A percentile compares a stretch with the other conserved stretches of the same genome.
These are phyloP conservation scores for Caenorhabditis parvicauda DNA, from an alignment of 2,888 invertebrate species.

Conservation along the genomic window DNA sequence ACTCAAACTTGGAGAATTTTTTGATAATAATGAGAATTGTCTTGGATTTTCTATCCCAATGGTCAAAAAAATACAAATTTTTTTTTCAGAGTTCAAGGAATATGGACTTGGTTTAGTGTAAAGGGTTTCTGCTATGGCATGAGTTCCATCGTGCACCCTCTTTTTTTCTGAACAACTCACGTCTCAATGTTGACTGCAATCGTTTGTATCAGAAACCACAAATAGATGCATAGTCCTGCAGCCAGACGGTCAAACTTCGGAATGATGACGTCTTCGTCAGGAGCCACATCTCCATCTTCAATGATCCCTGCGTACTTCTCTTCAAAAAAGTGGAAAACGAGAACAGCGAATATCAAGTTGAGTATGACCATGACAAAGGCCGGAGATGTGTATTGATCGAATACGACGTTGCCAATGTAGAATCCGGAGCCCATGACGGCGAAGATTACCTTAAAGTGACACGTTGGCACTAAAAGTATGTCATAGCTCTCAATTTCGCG, in stretches of 20 bases:
- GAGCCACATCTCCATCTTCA: constrained; percentile 22
- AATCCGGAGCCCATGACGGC: constrained; percentile 21
- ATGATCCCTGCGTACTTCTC: constrained; percentile 42
- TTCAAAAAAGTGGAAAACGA: constrained; percentile 23
- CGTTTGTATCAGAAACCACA: constrained; percentile 32
- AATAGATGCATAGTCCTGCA: constrained; percentile 26
- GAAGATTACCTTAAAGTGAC: constrained; percentile 17
- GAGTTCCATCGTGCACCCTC: too few species aligned
- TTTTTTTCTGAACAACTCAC: constrained; percentile 2
- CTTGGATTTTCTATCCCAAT: too few species aligned
- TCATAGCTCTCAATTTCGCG: too few species aligned
- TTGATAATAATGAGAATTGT: too few species aligned
- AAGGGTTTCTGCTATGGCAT: too few species aligned
- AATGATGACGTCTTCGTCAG: constrained; percentile 17
- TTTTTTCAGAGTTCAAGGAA: too few species aligned
- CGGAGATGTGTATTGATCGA: constrained; percentile 28
- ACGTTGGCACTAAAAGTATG: too few species aligned
- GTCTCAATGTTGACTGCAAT: constrained; percentile 30
- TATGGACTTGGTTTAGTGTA: too few species aligned
- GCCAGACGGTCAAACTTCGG: constrained; percentile 29
- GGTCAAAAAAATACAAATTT: too few species aligned
- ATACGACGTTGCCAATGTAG: constrained; percentile 12
- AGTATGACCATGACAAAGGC: constrained; percentile 17
- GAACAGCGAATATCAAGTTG: constrained; percentile 13
- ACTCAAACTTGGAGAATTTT: not conserved